Evolutionary conservation across 2,113 vertebrate genomes (phyloP).

Genomic region (Passer domesticus): DNA sequence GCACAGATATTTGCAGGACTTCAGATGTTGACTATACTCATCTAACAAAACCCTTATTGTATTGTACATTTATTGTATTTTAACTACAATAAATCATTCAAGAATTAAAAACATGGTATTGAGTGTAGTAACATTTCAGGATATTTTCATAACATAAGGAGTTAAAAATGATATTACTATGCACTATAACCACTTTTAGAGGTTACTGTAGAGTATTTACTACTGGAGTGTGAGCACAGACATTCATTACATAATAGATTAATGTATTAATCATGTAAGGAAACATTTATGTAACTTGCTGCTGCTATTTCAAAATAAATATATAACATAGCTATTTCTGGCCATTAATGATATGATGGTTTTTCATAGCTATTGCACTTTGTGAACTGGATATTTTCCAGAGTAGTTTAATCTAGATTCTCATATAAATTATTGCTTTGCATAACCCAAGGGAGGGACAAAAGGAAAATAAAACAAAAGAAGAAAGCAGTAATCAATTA

Average conservation of each 20-base stretch:
- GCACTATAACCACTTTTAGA: neutral
- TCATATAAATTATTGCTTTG: neutral
- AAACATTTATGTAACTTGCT: neutral
- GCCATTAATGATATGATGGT: neutral
- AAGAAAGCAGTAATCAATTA: neutral
- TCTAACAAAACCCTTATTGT: neutral
- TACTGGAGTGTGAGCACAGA: neutral
- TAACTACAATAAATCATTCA: neutral
- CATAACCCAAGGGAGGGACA: neutral
- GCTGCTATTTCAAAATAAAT: neutral
- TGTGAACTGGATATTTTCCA: neutral
- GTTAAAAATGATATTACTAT: neutral
- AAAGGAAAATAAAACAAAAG: neutral
- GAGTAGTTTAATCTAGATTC: neutral
- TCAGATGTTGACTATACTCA: neutral
- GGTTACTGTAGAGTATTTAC: neutral
- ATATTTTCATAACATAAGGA: neutral
- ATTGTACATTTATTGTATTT: neutral
- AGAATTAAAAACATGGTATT: neutral
- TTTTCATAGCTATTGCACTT: neutral
- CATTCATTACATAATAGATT: neutral
- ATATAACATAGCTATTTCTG: neutral
- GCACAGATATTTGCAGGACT: neutral
- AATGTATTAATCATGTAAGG: neutral
- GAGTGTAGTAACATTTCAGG: neutral